Base-by-base conservation (phyloP, 1,140 invertebrate species). In the Drosophila saltans region DNA sequence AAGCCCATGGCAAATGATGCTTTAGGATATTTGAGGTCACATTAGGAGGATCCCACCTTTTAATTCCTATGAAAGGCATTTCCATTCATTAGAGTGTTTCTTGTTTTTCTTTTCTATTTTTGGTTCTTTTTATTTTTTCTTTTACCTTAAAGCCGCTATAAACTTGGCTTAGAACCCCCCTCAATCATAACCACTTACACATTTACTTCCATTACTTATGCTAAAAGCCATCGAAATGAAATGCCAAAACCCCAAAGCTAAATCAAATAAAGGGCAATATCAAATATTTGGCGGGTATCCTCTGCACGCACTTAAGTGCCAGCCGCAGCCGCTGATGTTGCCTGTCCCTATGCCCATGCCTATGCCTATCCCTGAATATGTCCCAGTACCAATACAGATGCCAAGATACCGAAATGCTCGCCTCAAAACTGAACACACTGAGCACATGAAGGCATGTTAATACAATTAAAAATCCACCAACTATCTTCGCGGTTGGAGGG, bases 381-480 rank as follows among this genome's bases (percentile, higher is more conserved):
- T 36, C 33, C 33, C 6, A 6, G 33, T 60, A 41, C 43, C 57
- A 28, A 68, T 67, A 28, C 52, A 1, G 16, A 33, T n/a, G 24
- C 43, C 57, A 60, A 11, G 58, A 39, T 65, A 21, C 45, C 9
- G 6, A 8, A 24, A 36, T 26, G 62, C 3, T 28, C 16, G 55
- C 48, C 67, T 40, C 56, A 65, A 9, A 36, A 36, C 36, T 43
- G 63, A 11, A 33, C 36, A 26, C 65, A 59, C 65, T 36, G 55
- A 10, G n/a, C 60, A 41, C 66, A 36, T 67, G 41, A 60, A 59
- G 56, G 62, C 59, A 82, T 64, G 76, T 75, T 86, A 86, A 86
- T 88, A 76, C 76, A 86, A 89, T 89, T 89, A 89, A 83, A 89
- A 89, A 89, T 78, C 74, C 75, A 69, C 74, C 66, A 75, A 86